phyloP scores from a whole-genome alignment of 2,113 vertebrate genomes.

The Rhinichthys klamathensis region DNA sequence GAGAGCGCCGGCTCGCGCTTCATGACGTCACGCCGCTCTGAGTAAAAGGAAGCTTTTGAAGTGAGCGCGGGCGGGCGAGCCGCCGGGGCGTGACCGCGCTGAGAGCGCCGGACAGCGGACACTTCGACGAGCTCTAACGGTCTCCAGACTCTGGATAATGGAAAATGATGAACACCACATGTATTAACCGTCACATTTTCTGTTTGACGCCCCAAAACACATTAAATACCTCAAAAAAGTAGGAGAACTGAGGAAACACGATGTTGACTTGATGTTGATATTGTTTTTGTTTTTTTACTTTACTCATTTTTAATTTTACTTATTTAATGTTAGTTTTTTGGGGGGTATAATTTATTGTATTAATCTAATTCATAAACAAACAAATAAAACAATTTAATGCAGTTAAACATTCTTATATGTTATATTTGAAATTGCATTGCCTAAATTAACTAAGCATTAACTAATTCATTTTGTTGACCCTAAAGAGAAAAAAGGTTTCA shows the following conservation, averaged over 20 bases:
- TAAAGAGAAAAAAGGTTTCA: neutral
- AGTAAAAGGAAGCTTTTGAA: conserved; percentile 29
- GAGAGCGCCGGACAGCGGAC: neutral
- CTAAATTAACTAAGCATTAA: neutral
- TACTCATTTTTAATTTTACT: neutral
- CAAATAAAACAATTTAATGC: neutral
- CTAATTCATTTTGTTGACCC: neutral
- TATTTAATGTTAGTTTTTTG: neutral
- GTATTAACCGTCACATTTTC: neutral
- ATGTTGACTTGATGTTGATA: neutral
- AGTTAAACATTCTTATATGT: neutral
- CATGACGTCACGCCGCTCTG: conserved; percentile 20
- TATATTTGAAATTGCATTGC: neutral
- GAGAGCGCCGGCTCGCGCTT: neutral
- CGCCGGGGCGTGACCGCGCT: neutral
- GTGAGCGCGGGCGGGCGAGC: neutral
- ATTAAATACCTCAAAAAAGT: neutral
- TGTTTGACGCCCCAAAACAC: neutral
- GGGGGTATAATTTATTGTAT: neutral
- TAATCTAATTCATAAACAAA: neutral
- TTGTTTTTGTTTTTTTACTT: neutral
- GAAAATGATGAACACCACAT: neutral
- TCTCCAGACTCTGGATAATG: neutral
- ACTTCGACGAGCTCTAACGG: neutral
- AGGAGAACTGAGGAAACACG: neutral